Evolutionary conservation across 2,113 vertebrate species (phyloP).

Genomic region (Gadus chalcogrammus): DNA sequence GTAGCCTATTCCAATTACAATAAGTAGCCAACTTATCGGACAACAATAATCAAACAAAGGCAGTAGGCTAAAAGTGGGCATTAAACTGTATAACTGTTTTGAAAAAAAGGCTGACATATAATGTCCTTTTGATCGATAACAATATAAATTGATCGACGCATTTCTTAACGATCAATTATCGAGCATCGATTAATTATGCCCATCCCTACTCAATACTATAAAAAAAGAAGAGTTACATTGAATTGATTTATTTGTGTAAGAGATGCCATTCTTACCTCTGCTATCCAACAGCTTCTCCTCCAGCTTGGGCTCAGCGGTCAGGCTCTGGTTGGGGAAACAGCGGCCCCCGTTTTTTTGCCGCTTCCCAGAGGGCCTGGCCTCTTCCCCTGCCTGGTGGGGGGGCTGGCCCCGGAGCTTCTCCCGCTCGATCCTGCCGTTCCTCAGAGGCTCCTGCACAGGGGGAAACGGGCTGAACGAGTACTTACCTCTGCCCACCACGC

Average conservation of each 20-base stretch:
- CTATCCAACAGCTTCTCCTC: neutral
- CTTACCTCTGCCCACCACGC: constrained; percentile 84
- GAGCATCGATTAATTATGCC: too few relatives aligned
- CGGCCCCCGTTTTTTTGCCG: constrained; percentile 67
- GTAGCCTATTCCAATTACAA: too few relatives aligned
- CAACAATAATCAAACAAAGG: too few relatives aligned
- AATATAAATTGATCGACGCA: too few relatives aligned
- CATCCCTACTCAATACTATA: too few relatives aligned
- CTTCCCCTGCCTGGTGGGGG: constrained; percentile 67
- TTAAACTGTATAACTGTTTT: too few relatives aligned
- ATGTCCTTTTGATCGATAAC: too few relatives aligned
- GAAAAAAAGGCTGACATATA: too few relatives aligned
- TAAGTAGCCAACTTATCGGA: too few relatives aligned
- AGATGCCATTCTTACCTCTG: neutral
- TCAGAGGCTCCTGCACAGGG: constrained; percentile 68
- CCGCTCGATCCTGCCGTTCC: constrained; percentile 72
- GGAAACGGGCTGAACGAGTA: neutral
- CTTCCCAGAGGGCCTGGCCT: constrained; percentile 37
- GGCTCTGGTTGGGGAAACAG: constrained; percentile 61
- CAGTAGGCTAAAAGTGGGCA: too few relatives aligned
- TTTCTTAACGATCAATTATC: too few relatives aligned
- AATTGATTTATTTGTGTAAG: neutral
- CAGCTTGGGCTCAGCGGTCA: constrained; percentile 39
- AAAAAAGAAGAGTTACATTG: too few relatives aligned
- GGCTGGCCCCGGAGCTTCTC: constrained; percentile 74